Evolutionary conservation across 2,113 vertebrate species (phyloP).

Genomic region (Menura novaehollandiae): DNA sequence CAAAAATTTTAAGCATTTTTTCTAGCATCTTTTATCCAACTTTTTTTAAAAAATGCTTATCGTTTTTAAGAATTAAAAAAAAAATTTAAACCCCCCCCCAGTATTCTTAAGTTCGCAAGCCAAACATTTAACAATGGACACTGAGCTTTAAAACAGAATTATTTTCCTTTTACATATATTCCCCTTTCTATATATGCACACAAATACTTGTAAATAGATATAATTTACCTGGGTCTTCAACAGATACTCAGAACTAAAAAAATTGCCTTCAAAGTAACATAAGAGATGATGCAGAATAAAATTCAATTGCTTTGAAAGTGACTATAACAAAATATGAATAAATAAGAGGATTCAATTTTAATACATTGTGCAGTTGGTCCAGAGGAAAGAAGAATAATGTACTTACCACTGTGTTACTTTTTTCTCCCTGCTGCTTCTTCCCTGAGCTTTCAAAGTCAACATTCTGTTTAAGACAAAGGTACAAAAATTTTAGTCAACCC

Average conservation of each 20-base stretch:
- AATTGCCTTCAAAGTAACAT: not conserved
- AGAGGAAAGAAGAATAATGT: not conserved
- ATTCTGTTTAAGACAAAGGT: conserved; percentile 70
- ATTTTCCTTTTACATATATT: not conserved
- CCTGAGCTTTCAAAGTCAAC: conserved; percentile 77
- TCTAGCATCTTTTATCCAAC: not conserved
- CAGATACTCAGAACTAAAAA: not conserved
- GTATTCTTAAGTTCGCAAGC: not conserved
- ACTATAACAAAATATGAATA: not conserved
- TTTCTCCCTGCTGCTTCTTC: conserved; percentile 76
- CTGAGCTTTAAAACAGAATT: not conserved
- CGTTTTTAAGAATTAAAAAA: not conserved
- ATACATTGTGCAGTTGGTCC: not conserved
- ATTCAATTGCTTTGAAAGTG: not conserved
- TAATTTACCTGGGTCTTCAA: not conserved
- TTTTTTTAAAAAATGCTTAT: not conserved
- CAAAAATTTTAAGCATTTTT: not conserved
- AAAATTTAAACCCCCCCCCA: not conserved
- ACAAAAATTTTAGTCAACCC: conserved; percentile 10
- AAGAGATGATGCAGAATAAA: not conserved
- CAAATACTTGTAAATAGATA: not conserved
- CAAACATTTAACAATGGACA: not conserved
- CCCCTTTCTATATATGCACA: not conserved
- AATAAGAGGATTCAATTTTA: not conserved
- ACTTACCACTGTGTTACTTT: conserved; percentile 75